Evolutionary conservation across 1,140 invertebrate genomes (phyloP).

Genomic region (Diorhabda sublineata): DNA sequence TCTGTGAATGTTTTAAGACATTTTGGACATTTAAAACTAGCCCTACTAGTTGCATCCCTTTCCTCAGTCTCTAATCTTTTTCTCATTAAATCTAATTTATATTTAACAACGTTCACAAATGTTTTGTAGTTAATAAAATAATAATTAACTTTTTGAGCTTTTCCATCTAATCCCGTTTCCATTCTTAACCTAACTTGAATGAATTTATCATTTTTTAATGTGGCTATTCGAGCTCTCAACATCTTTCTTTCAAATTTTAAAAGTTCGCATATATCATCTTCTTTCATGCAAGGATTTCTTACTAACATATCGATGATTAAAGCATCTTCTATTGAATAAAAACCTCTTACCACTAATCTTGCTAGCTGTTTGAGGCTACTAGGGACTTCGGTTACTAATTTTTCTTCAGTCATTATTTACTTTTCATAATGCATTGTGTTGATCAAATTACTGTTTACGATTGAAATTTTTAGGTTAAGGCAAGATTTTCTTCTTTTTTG

Average conservation of each 20-base stretch:
- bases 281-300: slow-evolving; percentile 94
- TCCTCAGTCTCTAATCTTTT: slow-evolving; percentile 94
- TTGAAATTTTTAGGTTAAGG: too few relatives aligned
- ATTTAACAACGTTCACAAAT: slow-evolving; percentile 96
- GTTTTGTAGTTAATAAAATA: slow-evolving; percentile 97
- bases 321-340: slow-evolving; percentile 90
- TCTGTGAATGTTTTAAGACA: slow-evolving; percentile 91
- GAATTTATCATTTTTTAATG: slow-evolving; percentile 88
- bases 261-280: slow-evolving; percentile 92
- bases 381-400: slow-evolving; percentile 75
- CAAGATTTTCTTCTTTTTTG: too few relatives aligned
- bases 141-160: slow-evolving; percentile 94
- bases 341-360: slow-evolving; percentile 83
- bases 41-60: slow-evolving; percentile 87
- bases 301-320: slow-evolving; percentile 94
- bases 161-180: slow-evolving; percentile 93
- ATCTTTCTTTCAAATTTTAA: slow-evolving; percentile 94
- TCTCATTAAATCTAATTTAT: slow-evolving; percentile 92
- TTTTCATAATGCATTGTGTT: too few relatives aligned
- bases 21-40: slow-evolving; percentile 89
- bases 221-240: slow-evolving; percentile 79
- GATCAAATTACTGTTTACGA: too few relatives aligned
- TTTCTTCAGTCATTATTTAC: slow-evolving; percentile 41
- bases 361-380: slow-evolving; percentile 88
- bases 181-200: slow-evolving; percentile 88